Evolutionary conservation across 1,140 invertebrate species (phyloP), one percentile per base, ranked within the genome.

Genomic region (Drosophila athabasca): DNA sequence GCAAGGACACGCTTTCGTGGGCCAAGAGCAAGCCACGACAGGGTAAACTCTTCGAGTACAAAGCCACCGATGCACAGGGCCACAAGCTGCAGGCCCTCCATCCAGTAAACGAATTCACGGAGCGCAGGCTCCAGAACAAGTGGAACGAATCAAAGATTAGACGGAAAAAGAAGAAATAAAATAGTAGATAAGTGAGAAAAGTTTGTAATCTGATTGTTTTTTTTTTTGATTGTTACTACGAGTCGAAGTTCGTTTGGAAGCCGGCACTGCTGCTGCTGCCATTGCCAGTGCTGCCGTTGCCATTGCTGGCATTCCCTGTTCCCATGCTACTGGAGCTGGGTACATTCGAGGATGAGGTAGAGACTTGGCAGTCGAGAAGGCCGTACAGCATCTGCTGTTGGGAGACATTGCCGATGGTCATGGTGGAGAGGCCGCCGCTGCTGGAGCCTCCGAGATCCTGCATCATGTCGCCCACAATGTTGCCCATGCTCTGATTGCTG

Each of bases 391-490:
- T 65, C 41, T 83, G 80, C 54, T 83, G 59, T 15, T 65, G 48
- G 11, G 55, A 39, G 35, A 39, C 35, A 13, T 39, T 39, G 4
- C 35, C 61, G 44, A 11, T 61, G 55, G 70, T 64, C 6, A 59
- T 51, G 31, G 71, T 68, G 9, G 73, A 44, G 62, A 76, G 54
- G 13, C 75, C 39, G 3, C 74, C 71, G 51, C 76, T 76, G n/a
- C 83, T 78, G 6, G 83, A 68, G 19, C 85, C 81, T 3, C 75
- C 83, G 8, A 88, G 29, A 24, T 88, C 83, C 35, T 89, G 76
- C 43, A 88, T 55, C 72, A 88, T 79, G 2, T 88, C 83, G 41
- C 79, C 76, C 0, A 78, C 68, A 46, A 85, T 82, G 46, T 79
- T 61, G 13, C 62, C 64, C 62, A 79, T 79, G 49, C 68, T 76